Percentiles rank a stretch among this genome's conserved stretches.
phyloP scores from a whole-genome alignment of 2,888 invertebrate genomes.

The Quadriops clusia region DNA sequence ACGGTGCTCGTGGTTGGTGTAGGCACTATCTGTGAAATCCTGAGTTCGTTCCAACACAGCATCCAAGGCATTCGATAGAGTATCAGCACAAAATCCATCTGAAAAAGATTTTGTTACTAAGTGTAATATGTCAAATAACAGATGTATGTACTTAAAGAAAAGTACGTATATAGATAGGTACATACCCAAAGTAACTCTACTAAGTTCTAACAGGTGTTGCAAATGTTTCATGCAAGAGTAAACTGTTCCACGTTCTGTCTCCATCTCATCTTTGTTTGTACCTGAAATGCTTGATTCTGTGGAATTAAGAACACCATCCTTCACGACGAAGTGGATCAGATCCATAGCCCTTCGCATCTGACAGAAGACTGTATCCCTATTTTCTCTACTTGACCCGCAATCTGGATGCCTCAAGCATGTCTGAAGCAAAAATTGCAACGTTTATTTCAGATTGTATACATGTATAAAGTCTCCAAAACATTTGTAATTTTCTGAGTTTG shows the following conservation, averaged over 20 bases:
- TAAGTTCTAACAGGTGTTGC: slow-evolving; percentile 76
- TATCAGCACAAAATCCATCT: slow-evolving; percentile 51
- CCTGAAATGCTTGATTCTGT: slow-evolving; percentile 29
- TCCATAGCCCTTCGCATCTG: slow-evolving; percentile 97
- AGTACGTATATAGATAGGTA: slow-evolving; percentile 4
- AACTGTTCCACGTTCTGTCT: slow-evolving; percentile 55
- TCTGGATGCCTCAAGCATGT: slow-evolving; percentile 91
- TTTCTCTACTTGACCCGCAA: slow-evolving; percentile 83
- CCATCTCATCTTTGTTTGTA: slow-evolving; percentile 48
- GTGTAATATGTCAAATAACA: no score
- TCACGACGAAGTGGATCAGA: slow-evolving; percentile 92
- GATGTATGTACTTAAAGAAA: slow-evolving; percentile 3
- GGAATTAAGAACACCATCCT: slow-evolving; percentile 78
- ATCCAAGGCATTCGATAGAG: slow-evolving; percentile 76
- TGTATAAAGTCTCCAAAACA: not conserved
- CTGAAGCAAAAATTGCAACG: slow-evolving; percentile 35
- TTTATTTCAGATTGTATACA: not conserved
- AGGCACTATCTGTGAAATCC: slow-evolving; percentile 98
- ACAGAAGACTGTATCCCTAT: slow-evolving; percentile 94
- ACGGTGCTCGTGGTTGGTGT: slow-evolving; percentile 93
- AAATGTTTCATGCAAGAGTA: slow-evolving; percentile 73
- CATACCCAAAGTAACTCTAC: slow-evolving; percentile 56
- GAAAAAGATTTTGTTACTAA: no score
- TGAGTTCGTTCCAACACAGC: slow-evolving; percentile 88
- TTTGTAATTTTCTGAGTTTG: not conserved